Conservation (phyloP, 2,113 vertebrate genomes). For the Cyrtonyx montezumae region DNA sequence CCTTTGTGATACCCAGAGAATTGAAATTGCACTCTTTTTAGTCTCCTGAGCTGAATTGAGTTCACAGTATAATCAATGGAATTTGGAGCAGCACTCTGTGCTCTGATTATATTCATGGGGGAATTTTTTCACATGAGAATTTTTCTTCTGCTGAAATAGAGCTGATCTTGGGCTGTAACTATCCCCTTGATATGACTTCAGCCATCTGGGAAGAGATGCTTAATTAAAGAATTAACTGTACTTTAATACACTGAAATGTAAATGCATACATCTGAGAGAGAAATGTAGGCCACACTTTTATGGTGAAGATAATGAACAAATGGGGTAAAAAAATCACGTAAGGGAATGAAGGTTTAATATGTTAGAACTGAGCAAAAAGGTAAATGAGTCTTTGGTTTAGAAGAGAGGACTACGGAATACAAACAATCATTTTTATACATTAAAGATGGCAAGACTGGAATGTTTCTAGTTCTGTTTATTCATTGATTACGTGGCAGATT, state of each 20-base stretch:
- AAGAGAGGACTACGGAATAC: not conserved
- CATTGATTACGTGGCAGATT: not conserved
- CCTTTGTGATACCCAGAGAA: not conserved
- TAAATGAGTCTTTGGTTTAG: not conserved
- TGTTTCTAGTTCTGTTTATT: not conserved
- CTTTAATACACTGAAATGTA: not conserved
- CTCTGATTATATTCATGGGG: not conserved
- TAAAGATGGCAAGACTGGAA: not conserved
- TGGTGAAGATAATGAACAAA: not conserved
- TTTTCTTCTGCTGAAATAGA: not conserved
- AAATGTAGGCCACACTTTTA: not conserved
- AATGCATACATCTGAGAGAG: not conserved
- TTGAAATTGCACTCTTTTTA: not conserved
- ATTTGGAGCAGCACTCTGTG: not conserved
- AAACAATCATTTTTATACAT: not conserved
- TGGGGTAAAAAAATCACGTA: not conserved
- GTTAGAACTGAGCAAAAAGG: not conserved
- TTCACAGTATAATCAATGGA: not conserved
- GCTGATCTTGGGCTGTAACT: not conserved
- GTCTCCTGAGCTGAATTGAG: not conserved
- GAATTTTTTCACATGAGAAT: not conserved
- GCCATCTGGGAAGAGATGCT: not conserved
- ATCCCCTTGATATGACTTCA: not conserved
- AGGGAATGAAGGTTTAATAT: not conserved
- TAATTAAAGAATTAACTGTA: conserved; percentile 44